These are phyloP conservation scores for Parazoanthus atlanticus DNA, from an alignment of 92 coral and sea anemone species.

Conservation along the genomic window DNA sequence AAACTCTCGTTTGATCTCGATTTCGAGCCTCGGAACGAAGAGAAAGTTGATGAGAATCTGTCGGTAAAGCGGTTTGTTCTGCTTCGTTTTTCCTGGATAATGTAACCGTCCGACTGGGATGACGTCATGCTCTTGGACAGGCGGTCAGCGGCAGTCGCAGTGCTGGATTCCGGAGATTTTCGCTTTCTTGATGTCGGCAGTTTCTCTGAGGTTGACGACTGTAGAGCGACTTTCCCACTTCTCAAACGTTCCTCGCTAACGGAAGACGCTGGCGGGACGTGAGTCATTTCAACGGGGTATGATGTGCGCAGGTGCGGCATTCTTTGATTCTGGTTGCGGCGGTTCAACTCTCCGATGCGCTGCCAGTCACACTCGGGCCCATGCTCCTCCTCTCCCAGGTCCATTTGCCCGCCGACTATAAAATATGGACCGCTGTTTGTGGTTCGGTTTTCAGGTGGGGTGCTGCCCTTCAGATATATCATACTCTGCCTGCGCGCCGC, in stretches of 20 bases:
- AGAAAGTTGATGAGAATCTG: conserved; percentile 64
- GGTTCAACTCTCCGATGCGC: conserved; percentile 85
- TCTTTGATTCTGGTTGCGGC: conserved; percentile 81
- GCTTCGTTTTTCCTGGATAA: conserved; percentile 65
- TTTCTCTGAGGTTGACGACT: conserved; percentile 49
- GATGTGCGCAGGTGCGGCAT: conserved; percentile 96
- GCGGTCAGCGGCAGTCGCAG: conserved; percentile 18
- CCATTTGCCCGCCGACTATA: conserved; percentile 71
- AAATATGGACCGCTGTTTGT: conserved; percentile 83
- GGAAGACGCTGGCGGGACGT: conserved; percentile 65
- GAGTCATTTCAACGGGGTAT: conserved; percentile 91
- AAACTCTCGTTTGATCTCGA: conserved; percentile 77
- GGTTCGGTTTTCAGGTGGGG: conserved; percentile 83
- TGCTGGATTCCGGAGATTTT: conserved; percentile 53
- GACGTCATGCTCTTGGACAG: conserved; percentile 40
- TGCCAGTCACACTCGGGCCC: conserved; percentile 80
- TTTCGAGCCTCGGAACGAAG: conserved; percentile 60
- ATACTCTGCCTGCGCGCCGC: conserved; percentile 83
- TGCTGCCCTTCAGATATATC: conserved; percentile 71
- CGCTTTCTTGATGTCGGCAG: conserved; percentile 61
- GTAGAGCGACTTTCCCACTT: conserved; percentile 46
- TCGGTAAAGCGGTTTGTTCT: conserved; percentile 62
- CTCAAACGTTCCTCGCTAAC: conserved; percentile 65
- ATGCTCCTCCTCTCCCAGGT: conserved; percentile 74
- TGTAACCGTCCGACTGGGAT: conserved; percentile 71